phyloP scores from a whole-genome alignment of 2,888 invertebrate genomes.

The Chorisops tibialis region DNA sequence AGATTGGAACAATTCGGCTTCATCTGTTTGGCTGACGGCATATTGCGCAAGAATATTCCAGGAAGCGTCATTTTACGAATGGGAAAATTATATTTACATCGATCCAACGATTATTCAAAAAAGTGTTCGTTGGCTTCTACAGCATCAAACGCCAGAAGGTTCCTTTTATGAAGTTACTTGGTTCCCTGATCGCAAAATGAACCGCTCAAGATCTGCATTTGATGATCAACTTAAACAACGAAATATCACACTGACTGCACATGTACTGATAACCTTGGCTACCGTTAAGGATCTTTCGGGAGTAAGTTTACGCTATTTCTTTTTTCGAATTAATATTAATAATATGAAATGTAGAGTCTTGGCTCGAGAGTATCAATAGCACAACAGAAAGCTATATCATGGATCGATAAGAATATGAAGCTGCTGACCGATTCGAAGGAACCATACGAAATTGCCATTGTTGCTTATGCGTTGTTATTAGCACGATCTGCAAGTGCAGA shows the following conservation, averaged over 20 bases:
- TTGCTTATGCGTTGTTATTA: slow-evolving; percentile 81
- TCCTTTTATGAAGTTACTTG: slow-evolving; percentile 86
- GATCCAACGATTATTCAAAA: slow-evolving; percentile 82
- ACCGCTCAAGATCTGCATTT: slow-evolving; percentile 63
- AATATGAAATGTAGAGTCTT: slow-evolving; percentile 55
- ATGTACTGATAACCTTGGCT: slow-evolving; percentile 84
- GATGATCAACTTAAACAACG: slow-evolving; percentile 59
- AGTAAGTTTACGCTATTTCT: slow-evolving; percentile 38
- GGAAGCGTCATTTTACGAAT: slow-evolving; percentile 92
- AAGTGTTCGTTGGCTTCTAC: slow-evolving; percentile 80
- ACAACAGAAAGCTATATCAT: slow-evolving; percentile 69
- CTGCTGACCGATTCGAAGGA: slow-evolving; percentile 67
- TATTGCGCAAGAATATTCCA: slow-evolving; percentile 85
- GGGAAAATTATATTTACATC: slow-evolving; percentile 94
- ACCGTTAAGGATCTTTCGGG: slow-evolving; percentile 76
- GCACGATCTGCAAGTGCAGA: slow-evolving; percentile 84
- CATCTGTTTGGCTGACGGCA: slow-evolving; percentile 90
- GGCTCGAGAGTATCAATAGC: slow-evolving; percentile 74
- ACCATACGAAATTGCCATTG: slow-evolving; percentile 83
- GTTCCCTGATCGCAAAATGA: slow-evolving; percentile 85
- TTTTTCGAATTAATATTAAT: neutral
- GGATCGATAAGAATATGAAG: slow-evolving; percentile 80
- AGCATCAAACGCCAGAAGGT: slow-evolving; percentile 80
- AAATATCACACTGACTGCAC: slow-evolving; percentile 89
- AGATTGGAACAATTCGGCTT: slow-evolving; percentile 87